phyloP scores from a whole-genome alignment of 2,888 invertebrate genomes.

The Polymixis lichenea region DNA sequence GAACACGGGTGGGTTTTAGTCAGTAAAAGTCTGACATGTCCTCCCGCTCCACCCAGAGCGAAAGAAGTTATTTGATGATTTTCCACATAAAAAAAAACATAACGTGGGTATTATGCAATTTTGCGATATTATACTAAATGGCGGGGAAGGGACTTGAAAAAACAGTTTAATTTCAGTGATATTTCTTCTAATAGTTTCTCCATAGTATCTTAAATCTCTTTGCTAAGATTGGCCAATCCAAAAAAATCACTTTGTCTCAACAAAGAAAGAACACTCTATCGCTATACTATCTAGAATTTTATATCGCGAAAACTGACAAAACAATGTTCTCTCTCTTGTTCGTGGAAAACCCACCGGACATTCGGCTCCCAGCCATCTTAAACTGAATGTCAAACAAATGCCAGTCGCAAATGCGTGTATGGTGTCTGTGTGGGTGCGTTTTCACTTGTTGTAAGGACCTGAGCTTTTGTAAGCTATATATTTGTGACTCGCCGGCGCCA shows the following conservation, averaged over 20 bases:
- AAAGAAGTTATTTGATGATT: too few relatives aligned
- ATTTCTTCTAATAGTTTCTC: background rate
- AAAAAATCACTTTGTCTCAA: background rate
- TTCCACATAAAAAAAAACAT: too few relatives aligned
- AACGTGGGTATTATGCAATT: background rate
- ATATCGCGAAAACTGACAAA: background rate
- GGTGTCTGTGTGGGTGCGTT: background rate
- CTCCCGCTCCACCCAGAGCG: too few relatives aligned
- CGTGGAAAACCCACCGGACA: background rate
- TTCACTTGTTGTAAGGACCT: background rate
- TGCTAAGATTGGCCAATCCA: background rate
- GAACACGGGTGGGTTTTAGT: too few relatives aligned
- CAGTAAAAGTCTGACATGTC: too few relatives aligned
- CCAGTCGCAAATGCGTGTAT: background rate
- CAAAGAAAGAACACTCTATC: background rate
- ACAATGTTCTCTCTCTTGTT: background rate
- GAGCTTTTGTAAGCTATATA: background rate
- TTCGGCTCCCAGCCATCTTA: too few relatives aligned
- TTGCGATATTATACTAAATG: background rate
- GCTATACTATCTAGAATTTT: background rate
- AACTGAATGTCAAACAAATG: background rate
- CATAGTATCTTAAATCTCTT: background rate
- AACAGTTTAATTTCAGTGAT: background rate
- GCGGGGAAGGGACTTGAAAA: background rate
- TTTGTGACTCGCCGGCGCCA: background rate